Evolutionary conservation across 2,888 invertebrate genomes (phyloP).

Genomic region (Eutolmus rufibarbis): DNA sequence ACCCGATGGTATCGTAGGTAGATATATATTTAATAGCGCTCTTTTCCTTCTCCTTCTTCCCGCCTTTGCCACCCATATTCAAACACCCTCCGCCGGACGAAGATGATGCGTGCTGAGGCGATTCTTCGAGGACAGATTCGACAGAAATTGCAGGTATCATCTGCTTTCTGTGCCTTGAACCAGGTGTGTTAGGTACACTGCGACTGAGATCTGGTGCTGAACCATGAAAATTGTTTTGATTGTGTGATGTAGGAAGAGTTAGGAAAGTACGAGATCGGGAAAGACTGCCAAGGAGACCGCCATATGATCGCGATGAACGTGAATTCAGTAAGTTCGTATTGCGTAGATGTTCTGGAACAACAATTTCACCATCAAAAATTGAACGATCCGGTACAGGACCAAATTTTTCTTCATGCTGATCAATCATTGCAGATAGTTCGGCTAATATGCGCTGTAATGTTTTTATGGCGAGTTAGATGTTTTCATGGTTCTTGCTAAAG

Average conservation of each 20-base stretch:
- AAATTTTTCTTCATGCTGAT: slow-evolving; percentile 53
- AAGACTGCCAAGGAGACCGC: slow-evolving; percentile 66
- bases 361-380: slow-evolving; percentile 57
- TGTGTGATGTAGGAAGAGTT: slow-evolving; percentile 56
- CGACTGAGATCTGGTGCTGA: slow-evolving; percentile 61
- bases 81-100: slow-evolving; percentile 23
- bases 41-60: slow-evolving; percentile 32
- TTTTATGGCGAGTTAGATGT: slow-evolving; percentile 17
- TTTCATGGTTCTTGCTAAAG: slow-evolving; percentile 33
- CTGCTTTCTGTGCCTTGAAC: slow-evolving; percentile 40
- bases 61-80: slow-evolving; percentile 11
- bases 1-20: slow-evolving; percentile 27
- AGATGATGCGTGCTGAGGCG: slow-evolving; percentile 47
- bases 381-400: slow-evolving; percentile 54
- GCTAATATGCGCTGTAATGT: slow-evolving; percentile 49
- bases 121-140: slow-evolving; percentile 54
- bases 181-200: slow-evolving; percentile 60
- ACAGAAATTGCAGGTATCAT: slow-evolving; percentile 49
- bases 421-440: slow-evolving; percentile 62
- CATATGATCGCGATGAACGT: slow-evolving; percentile 53
- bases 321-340: slow-evolving; percentile 48
- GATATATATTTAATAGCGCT: slow-evolving; percentile 43
- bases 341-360: slow-evolving; percentile 58
- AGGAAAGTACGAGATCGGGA: slow-evolving; percentile 68
- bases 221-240: slow-evolving; percentile 55